phyloP scores from a whole-genome alignment of 2,797 vertebrate species.

The Mionectes olivaceus region DNA sequence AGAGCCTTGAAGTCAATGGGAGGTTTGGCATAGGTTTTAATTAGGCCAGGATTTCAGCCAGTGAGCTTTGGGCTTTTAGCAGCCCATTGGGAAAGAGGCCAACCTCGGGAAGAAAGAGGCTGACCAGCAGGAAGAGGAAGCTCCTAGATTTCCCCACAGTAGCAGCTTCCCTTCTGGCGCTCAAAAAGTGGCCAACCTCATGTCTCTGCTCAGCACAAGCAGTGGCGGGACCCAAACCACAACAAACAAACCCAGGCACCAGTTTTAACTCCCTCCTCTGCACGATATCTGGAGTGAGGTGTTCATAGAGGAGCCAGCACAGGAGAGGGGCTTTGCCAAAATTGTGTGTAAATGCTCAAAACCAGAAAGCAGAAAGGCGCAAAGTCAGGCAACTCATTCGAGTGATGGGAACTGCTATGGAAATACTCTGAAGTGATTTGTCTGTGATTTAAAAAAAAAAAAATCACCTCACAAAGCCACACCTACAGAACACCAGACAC shows the following conservation, averaged over 20 bases:
- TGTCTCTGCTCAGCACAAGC: accelerated
- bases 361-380: background rate
- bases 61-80: slow-evolving; percentile 31
- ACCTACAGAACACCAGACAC: background rate
- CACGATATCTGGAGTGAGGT: background rate
- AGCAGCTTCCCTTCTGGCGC: background rate
- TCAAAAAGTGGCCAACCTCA: background rate
- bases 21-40: slow-evolving; percentile 49
- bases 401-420: background rate
- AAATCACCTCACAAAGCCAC: background rate
- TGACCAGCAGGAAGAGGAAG: slow-evolving; percentile 63
- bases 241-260: background rate
- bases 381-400: accelerated
- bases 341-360: background rate
- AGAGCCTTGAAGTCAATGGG: slow-evolving; percentile 46
- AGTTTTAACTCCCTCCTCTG: background rate
- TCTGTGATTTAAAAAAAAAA: background rate
- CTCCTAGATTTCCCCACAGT: background rate
- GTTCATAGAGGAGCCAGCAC: background rate
- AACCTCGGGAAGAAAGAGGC: background rate
- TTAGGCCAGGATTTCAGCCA: slow-evolving; percentile 66
- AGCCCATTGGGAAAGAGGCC: slow-evolving; percentile 41
- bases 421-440: background rate
- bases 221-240: accelerated
- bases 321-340: background rate